phyloP scores from a whole-genome alignment of 1,140 invertebrate species.

The Tigriopus japonicus region DNA sequence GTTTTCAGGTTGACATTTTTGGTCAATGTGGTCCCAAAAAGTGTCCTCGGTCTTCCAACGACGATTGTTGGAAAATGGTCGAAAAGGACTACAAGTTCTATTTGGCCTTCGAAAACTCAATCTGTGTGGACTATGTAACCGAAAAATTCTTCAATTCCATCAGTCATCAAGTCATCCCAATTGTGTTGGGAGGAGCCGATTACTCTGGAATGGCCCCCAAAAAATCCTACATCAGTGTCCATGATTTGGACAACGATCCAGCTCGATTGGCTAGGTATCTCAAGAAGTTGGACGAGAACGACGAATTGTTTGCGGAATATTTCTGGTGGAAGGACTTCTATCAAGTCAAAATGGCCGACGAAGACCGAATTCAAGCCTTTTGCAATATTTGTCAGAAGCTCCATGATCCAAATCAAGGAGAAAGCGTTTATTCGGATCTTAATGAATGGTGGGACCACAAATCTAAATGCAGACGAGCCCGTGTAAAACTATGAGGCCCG shows the following conservation, averaged over 20 bases:
- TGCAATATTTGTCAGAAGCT: slow-evolving; percentile 20
- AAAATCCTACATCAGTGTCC: slow-evolving; percentile 40
- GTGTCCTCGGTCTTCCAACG: slow-evolving; percentile 16
- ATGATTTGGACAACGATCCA: slow-evolving; percentile 27
- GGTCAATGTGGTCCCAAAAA: slow-evolving; percentile 25
- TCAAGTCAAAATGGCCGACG: slow-evolving; percentile 10
- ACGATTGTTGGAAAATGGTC: slow-evolving; percentile 4
- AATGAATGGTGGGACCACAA: slow-evolving; percentile 15
- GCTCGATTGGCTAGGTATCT: slow-evolving; percentile 33
- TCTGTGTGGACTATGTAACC: slow-evolving; percentile 26
- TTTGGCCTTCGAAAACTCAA: slow-evolving; percentile 31
- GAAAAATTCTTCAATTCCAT: slow-evolving; percentile 24
- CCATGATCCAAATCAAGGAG: slow-evolving; percentile 12
- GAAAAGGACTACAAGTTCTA: slow-evolving; percentile 28
- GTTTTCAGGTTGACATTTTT: slow-evolving; percentile 29
- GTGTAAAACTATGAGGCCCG: background rate
- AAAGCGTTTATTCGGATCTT: slow-evolving; percentile 3
- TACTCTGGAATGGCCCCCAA: slow-evolving; percentile 38
- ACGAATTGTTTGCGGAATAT: slow-evolving; percentile 21
- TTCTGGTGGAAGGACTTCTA: slow-evolving; percentile 22
- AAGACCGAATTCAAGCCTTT: slow-evolving; percentile 17
- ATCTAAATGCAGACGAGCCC: slow-evolving; percentile 13
- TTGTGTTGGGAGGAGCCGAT: slow-evolving; percentile 42
- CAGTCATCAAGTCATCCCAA: slow-evolving; percentile 35
- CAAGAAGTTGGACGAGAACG: slow-evolving; percentile 25